Percentiles rank a stretch among this genome's conserved stretches.
These are phyloP conservation scores for Orestias chungarensis DNA, from an alignment of 2,797 vertebrate species.

Conservation along the genomic window DNA sequence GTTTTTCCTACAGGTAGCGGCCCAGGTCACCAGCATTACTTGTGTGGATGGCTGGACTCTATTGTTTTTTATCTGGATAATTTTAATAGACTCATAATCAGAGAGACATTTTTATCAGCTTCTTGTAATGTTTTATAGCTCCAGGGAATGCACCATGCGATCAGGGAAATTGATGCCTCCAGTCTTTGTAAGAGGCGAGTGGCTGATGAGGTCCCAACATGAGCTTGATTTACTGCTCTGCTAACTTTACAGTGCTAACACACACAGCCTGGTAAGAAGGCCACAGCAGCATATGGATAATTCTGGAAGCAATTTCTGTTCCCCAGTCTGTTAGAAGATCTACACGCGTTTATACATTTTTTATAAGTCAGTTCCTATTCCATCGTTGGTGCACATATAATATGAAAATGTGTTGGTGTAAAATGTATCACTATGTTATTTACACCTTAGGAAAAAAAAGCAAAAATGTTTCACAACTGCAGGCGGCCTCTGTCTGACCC, in stretches of 20 bases:
- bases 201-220: constrained; percentile 59
- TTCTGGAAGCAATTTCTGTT: constrained; percentile 50
- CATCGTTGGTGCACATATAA: constrained; percentile 2
- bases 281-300: constrained; percentile 48
- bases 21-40: neutral
- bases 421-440: neutral
- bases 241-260: constrained; percentile 26
- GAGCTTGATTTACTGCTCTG: constrained; percentile 61
- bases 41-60: constrained; percentile 7
- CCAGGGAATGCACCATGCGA: constrained; percentile 24
- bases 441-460: neutral
- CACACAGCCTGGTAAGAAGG: constrained; percentile 19
- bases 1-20: neutral
- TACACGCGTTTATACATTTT: constrained; percentile 13
- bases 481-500: constrained; percentile 15
- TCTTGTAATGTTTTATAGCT: constrained; percentile 38
- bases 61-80: constrained; percentile 30
- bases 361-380: neutral
- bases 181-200: constrained; percentile 26
- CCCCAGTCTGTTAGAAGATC: constrained; percentile 21
- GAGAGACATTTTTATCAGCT: constrained; percentile 39
- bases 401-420: neutral
- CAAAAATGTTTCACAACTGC: neutral
- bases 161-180: constrained; percentile 44
- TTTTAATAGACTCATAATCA: constrained; percentile 36